Evolutionary conservation across 2,113 vertebrate species (phyloP).

Genomic region (Lates calcarifer): DNA sequence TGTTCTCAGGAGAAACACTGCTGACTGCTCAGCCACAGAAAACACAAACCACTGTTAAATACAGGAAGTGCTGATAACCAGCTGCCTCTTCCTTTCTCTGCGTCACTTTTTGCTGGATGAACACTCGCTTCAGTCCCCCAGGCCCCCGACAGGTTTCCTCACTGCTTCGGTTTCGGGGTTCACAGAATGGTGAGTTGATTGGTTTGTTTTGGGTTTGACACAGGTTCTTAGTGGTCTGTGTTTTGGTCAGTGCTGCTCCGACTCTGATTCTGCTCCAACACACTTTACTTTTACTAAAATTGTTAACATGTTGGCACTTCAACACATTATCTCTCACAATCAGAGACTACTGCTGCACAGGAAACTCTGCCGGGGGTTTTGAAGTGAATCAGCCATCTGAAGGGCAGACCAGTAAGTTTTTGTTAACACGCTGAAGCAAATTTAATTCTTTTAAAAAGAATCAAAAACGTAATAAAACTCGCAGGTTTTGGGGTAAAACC

Average conservation of each 20-base stretch:
- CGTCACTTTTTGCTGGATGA: not conserved
- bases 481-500: not conserved
- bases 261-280: too few species aligned
- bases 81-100: slow-evolving; percentile 42
- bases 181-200: slow-evolving; percentile 29
- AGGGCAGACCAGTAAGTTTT: not conserved
- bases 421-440: not conserved
- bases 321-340: slow-evolving; percentile 11
- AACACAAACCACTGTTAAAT: slow-evolving; percentile 39
- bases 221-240: too few species aligned
- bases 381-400: not conserved
- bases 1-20: not conserved
- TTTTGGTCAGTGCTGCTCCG: not conserved
- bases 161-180: not conserved
- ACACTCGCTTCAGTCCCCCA: not conserved
- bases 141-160: not conserved
- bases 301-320: not conserved
- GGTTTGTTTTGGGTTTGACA: not conserved
- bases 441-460: too few species aligned
- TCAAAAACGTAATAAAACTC: not conserved
- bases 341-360: slow-evolving; percentile 31
- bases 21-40: slow-evolving; percentile 27
- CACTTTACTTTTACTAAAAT: not conserved
- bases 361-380: slow-evolving; percentile 5
- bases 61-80: slow-evolving; percentile 67